Base-by-base conservation (phyloP, 2,888 invertebrate genomes). In the Lymantria dispar region DNA sequence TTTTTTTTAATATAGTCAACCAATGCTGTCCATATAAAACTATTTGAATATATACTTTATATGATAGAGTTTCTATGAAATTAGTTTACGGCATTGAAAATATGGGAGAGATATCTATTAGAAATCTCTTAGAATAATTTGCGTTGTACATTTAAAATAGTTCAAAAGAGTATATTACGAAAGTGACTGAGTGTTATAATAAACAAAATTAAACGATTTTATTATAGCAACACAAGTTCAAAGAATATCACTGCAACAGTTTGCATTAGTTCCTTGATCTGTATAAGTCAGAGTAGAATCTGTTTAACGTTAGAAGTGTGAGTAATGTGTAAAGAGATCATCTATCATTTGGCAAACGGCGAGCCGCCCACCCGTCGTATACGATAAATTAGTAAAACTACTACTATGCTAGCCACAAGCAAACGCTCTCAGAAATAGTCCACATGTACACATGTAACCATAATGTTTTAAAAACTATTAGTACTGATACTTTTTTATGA, bases 221-320 rank as follows among this genome's bases (percentile, higher is more conserved):
- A 22, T 22, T 22, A 22, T 22, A 36, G 12, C 12, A 56, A 41
- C 59, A 58, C 60, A 67, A 81, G 78, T 83, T 86, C 83, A 86
- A 85, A 85, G 80, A 64, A 68, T 57, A 68, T 64, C 61, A 58
- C 65, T 69, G 62, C 62, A 60, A 65, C 81, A 79, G 76, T 79
- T 80, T 77, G 64, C 68, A 76, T 83, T 78, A 76, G 65, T 69
- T 61, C 68, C 60, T 67, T 64, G 70, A 74, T 72, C 65, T 63
- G 62, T 65, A 62, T 64, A 68, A 76, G 69, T 72, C 70, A 64
- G 62, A 60, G 54, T 62, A 64, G 65, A 78, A 77, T 78, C 77
- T 80, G 78, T 75, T 83, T 80, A 64, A 67, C 71, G 70, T 83
- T 74, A 64, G 56, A 62, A 55, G 63, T 68, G 72, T 73, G 76